phyloP scores from a whole-genome alignment of 2,888 invertebrate species.

The Parthenolecanium corni region DNA sequence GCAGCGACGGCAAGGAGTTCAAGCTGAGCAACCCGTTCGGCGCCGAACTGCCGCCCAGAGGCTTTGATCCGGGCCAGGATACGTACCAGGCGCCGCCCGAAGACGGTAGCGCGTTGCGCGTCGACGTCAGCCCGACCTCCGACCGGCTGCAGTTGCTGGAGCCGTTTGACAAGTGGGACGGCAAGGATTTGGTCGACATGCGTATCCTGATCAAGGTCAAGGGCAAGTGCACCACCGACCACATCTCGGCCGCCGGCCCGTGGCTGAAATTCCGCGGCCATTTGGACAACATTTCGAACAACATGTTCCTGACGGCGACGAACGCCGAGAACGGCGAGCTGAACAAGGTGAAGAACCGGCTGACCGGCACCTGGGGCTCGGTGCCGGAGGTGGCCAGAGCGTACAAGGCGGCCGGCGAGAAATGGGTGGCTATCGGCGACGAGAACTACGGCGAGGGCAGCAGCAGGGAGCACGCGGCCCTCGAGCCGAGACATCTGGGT shows the following conservation, averaged over 20 bases:
- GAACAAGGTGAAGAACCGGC: conserved; percentile 83
- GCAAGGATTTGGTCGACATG: conserved; percentile 82
- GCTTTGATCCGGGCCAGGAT: conserved; percentile 95
- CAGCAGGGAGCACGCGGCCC: conserved; percentile 92
- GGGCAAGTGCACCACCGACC: conserved; percentile 99
- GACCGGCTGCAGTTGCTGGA: conserved; percentile 75
- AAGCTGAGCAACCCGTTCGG: conserved; percentile 71
- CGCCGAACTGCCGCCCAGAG: conserved; percentile 82
- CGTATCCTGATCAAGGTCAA: conserved; percentile 92
- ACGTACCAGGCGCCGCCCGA: conserved; percentile 82
- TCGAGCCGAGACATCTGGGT: conserved; percentile 90
- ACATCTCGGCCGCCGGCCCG: conserved; percentile 98
- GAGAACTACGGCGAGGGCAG: conserved; percentile 76
- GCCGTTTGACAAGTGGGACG: conserved; percentile 92
- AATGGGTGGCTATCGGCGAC: conserved; percentile 74
- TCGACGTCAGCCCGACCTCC: conserved; percentile 78
- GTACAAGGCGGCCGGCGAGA: conserved; percentile 76
- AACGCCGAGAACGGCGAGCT: conserved; percentile 76
- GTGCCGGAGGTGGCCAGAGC: conserved; percentile 91
- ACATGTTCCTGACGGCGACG: conserved; percentile 91
- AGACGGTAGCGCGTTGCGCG: conserved; percentile 53
- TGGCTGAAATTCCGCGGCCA: conserved; percentile 99
- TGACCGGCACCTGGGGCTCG: conserved; percentile 72
- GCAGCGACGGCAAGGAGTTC: conserved; percentile 69
- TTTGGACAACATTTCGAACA: conserved; percentile 98